A percentile compares a stretch with the other conserved stretches of the same genome.
These are phyloP conservation scores for Nycticebus coucang DNA, from an alignment of 2,113 vertebrate species.

Conservation along the genomic window DNA sequence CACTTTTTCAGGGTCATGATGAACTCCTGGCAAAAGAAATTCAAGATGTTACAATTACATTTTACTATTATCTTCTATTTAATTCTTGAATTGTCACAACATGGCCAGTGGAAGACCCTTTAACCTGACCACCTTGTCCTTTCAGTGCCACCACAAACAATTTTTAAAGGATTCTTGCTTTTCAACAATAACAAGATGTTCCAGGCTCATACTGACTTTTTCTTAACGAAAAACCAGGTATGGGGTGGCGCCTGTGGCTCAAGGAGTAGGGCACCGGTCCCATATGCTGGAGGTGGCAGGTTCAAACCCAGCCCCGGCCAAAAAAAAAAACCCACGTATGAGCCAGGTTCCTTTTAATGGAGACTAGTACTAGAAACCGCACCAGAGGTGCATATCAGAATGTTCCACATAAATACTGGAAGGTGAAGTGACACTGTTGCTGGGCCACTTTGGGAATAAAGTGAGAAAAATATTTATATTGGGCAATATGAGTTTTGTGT, in stretches of 20 bases:
- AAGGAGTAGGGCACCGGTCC: too few species aligned
- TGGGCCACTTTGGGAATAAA: neutral
- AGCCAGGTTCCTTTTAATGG: neutral
- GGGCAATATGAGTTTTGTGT: neutral
- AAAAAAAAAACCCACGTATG: neutral
- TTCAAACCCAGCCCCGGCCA: too few species aligned
- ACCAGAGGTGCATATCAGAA: neutral
- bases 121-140: neutral
- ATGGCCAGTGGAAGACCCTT: neutral
- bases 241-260: too few species aligned
- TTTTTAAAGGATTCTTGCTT: neutral
- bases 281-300: too few species aligned
- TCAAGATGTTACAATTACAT: neutral
- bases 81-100: neutral
- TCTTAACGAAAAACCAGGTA: neutral
- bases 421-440: neutral
- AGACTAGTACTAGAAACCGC: neutral
- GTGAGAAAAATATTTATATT: neutral
- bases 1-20: neutral
- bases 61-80: neutral
- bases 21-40: neutral
- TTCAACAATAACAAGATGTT: neutral
- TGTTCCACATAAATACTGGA: neutral
- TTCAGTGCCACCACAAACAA: neutral
- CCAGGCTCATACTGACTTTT: neutral